Percentiles rank a stretch among this genome's conserved stretches.
These are phyloP conservation scores for Andrena hattorfiana DNA, from an alignment of 2,888 invertebrate species.

Conservation along the genomic window DNA sequence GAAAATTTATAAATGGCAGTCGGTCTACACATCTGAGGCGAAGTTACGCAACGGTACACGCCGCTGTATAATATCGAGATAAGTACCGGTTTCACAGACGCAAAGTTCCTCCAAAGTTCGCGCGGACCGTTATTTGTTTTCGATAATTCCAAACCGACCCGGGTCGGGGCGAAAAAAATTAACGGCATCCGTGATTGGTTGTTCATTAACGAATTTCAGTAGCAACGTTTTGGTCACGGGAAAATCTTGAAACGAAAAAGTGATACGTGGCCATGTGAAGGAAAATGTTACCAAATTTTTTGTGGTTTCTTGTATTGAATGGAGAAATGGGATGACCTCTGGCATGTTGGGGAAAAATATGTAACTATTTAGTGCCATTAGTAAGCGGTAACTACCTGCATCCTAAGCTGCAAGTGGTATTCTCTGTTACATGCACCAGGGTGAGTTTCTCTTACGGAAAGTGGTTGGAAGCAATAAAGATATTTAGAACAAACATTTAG, in stretches of 20 bases:
- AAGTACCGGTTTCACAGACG: constrained; percentile 60
- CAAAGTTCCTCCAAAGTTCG: constrained; percentile 59
- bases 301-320: no score
- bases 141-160: constrained; percentile 31
- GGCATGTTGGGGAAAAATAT: no score
- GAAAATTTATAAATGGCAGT: constrained; percentile 67
- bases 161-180: constrained; percentile 3
- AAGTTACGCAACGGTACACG: constrained; percentile 62
- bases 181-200: constrained; percentile 6
- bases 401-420: no score
- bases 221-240: neutral
- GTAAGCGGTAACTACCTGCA: no score
- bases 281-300: no score
- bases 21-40: constrained; percentile 48
- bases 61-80: constrained; percentile 57
- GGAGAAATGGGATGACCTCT: no score
- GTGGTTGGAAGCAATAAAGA: no score
- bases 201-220: constrained; percentile 21
- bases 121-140: constrained; percentile 57
- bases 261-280: neutral
- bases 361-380: no score
- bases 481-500: no score
- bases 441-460: no score
- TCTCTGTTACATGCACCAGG: no score
- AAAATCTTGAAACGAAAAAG: neutral